phyloP scores from a whole-genome alignment of 2,888 invertebrate genomes.

The Eilema caniola region DNA sequence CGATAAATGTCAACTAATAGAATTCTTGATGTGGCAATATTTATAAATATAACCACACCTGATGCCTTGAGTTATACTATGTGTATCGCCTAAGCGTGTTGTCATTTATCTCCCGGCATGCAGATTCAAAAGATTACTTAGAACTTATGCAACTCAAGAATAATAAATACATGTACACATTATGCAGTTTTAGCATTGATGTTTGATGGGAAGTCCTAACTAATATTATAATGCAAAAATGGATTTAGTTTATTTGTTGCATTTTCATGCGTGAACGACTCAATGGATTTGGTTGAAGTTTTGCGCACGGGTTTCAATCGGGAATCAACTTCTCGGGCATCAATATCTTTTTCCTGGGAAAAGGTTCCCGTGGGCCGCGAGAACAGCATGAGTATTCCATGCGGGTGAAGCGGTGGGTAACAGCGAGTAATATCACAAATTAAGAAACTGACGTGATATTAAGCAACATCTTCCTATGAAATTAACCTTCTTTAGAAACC shows the following conservation, averaged over 20 bases:
- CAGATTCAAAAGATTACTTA: constrained; percentile 1
- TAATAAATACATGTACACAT: neutral
- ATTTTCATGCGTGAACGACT: too few relatives aligned
- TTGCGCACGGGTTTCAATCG: too few relatives aligned
- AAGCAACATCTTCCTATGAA: neutral
- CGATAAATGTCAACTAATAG: neutral
- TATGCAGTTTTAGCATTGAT: neutral
- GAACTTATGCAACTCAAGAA: neutral
- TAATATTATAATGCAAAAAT: too few relatives aligned
- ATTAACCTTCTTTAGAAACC: neutral
- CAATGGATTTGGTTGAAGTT: too few relatives aligned
- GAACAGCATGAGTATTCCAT: too few relatives aligned
- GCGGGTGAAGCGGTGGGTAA: too few relatives aligned
- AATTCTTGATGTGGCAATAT: neutral
- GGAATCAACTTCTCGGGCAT: too few relatives aligned
- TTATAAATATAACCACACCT: neutral
- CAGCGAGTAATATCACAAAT: neutral
- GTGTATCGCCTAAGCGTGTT: neutral
- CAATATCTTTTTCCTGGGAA: too few relatives aligned
- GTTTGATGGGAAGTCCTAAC: too few relatives aligned
- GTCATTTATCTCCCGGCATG: neutral
- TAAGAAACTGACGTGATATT: neutral
- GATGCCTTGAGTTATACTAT: neutral
- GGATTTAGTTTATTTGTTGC: too few relatives aligned
- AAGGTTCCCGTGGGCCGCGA: too few relatives aligned